Base-by-base conservation (phyloP, 1,140 invertebrate species). In the Sycophila sp. region DNA sequence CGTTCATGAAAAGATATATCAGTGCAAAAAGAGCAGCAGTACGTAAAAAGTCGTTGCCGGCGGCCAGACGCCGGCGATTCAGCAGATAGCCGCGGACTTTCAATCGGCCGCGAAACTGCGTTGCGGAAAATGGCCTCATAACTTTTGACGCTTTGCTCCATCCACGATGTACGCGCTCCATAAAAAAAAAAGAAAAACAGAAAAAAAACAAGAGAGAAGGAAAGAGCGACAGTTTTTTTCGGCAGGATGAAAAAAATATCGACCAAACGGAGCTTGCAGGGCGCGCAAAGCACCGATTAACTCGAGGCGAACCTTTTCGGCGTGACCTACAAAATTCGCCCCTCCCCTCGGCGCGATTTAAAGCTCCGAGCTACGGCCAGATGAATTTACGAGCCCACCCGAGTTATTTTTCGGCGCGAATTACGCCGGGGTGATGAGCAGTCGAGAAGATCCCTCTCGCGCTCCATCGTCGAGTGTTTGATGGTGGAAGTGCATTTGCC, bases 271-370 rank as follows among this genome's bases (percentile, higher is more conserved):
- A 42, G n/a, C 40, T 15, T 15, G 6, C n/a, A 4, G 40, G 28
- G n/a, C 0, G 24, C 15, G 34, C 32, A 24, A 58, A 58, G 34
- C 40, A 32, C 51, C 70, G 70, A 76, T 76, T 71, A 76, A 70
- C 70, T 74, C 72, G 69, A 74, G 22, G 49, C 34, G 34, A 15
- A 38, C 6, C n/a, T 10, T 45, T 45, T 45, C n/a, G n/a, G n/a
- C n/a, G n/a, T n/a, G n/a, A n/a, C n/a, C n/a, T n/a, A n/a, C n/a
- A n/a, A n/a, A n/a, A n/a, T n/a, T n/a, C n/a, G n/a, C n/a, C n/a
- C n/a, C n/a, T n/a, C n/a, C n/a, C n/a, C n/a, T n/a, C n/a, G n/a
- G n/a, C n/a, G n/a, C n/a, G n/a, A n/a, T n/a, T n/a, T n/a, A n/a
- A n/a, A n/a, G n/a, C n/a, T n/a, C n/a, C n/a, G n/a, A n/a, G n/a